Evolutionary conservation across 2,113 vertebrate species (phyloP), one percentile per base, ranked within the genome.

Genomic region (Gadus chalcogrammus): DNA sequence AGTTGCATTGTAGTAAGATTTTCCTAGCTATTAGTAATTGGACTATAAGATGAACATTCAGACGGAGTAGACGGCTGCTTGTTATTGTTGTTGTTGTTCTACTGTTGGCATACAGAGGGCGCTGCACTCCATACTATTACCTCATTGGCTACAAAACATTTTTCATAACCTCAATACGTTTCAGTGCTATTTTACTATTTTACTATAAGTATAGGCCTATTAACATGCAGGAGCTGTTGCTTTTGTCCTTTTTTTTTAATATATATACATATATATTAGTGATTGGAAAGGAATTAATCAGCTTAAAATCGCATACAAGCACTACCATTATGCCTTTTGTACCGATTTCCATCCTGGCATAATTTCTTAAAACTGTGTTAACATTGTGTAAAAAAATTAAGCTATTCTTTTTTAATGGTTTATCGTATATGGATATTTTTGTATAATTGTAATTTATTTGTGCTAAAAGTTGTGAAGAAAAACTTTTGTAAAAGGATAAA

Each of bases 381-480:
- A 48, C 38, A 42, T 42, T 42, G 5, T 42, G 38, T 42, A 42
- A 9, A 9, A 9, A 48, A 48, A 48, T 48, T 12, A 48, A 48
- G 12, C 42, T 12, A 48, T 48, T 9, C 0, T 48, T 48, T 48
- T 12, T 48, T 48, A 48, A 12, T 48, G 5, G 42, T 48, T 4
- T 48, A 48, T 48, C 71, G 75, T 77, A 31, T 67, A 67, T 77
- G 35, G 70, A 78, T 65, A 75, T 76, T 78, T 87, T 74, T 82
- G 28, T 66, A 70, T 78, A 72, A 79, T 75, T 81, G 61, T 88
- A 87, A 89, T 86, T 88, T 87, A 84, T 89, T 88, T 87, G 65
- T 80, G 9, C 73, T 73, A 68, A 61, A 66, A 75, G 5, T 71
- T 74, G 38, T 74, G 18, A 62, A 42, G 28, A 69, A 61, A 16